Evolutionary conservation across 2,113 vertebrate species (phyloP), one percentile per base, ranked within the genome.

Genomic region (Planiliza haematocheilus): DNA sequence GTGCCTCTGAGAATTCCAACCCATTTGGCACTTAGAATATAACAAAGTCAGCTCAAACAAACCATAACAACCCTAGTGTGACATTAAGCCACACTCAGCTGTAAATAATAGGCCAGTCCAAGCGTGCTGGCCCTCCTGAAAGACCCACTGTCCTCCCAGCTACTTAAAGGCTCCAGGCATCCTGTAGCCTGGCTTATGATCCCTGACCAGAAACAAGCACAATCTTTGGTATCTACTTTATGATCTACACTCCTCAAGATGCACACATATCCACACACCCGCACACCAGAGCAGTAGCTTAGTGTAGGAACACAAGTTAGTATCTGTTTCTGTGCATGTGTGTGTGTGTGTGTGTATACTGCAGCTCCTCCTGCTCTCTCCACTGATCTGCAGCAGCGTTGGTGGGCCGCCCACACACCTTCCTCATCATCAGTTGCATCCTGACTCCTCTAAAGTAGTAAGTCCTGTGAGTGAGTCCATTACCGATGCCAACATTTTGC

Each of bases 351-450:
- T 80, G 18, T 78, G 65, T 53, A 6, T 20, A 58, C 73, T 74
- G 79, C 75, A 50, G 75, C 68, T 74, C 57, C 45, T 85, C 70
- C 65, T 74, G 77, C 85, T 82, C 86, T 84, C 86, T 83, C 79
- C 70, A 82, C 91, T 84, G 82, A 88, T 91, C 86, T 86, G 82
- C 89, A 88, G 88, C 78, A 86, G 83, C 84, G 86, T 89, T 86
- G 86, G 86, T 79, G 89, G 67, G 20, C 74, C 84, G 65, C 91
- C 89, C 45, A 91, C 91, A 84, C 90, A 81, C 87, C 82, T 83
- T 87, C 88, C 85, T 87, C 86, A 88, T 83, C 88, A 82, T 85
- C 86, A 82, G 80, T 74, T 86, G 85, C 91, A 87, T 93, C 89
- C 91, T 82, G 84, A 89, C 81, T 86, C 72, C 65, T 85, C 78